A percentile compares a stretch with the other conserved stretches of the same genome.
Conservation (phyloP, 2,797 vertebrate species). For the Hylomyscus alleni region DNA sequence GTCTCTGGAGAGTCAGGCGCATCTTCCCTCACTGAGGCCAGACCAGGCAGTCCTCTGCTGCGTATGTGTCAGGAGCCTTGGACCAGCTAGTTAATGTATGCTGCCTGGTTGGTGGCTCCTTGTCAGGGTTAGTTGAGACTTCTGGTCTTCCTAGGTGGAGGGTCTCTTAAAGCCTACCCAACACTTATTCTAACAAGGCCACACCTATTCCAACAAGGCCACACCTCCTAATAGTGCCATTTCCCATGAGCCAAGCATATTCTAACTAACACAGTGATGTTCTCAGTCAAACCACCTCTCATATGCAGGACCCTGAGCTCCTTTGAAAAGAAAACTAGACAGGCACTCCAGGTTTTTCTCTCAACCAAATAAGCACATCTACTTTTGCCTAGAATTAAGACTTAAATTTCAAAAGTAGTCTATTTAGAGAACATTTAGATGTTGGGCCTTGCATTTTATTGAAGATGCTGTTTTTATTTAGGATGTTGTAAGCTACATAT, state of each 20-base stretch:
- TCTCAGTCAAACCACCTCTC: neutral
- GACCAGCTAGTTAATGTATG: neutral
- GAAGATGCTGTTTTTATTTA: neutral
- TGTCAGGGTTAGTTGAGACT: neutral
- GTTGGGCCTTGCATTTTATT: neutral
- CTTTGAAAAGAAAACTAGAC: neutral
- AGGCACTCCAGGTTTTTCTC: neutral
- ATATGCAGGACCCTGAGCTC: neutral
- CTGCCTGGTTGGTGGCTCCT: neutral
- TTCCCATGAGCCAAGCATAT: neutral
- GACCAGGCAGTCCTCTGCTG: neutral
- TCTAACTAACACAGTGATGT: neutral
- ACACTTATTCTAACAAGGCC: too few species aligned
- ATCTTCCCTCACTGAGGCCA: neutral
- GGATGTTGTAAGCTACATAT: slow-evolving; percentile 6
- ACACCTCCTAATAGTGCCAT: neutral
- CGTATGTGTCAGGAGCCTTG: neutral
- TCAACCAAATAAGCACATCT: neutral
- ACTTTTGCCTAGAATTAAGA: neutral
- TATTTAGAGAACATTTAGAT: slow-evolving; percentile 2
- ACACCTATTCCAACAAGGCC: neutral
- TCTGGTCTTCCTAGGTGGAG: neutral
- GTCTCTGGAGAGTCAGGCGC: neutral
- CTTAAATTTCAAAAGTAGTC: neutral
- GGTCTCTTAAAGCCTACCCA: neutral